phyloP scores from a whole-genome alignment of 2,113 vertebrate species.

The Etia nguti region DNA sequence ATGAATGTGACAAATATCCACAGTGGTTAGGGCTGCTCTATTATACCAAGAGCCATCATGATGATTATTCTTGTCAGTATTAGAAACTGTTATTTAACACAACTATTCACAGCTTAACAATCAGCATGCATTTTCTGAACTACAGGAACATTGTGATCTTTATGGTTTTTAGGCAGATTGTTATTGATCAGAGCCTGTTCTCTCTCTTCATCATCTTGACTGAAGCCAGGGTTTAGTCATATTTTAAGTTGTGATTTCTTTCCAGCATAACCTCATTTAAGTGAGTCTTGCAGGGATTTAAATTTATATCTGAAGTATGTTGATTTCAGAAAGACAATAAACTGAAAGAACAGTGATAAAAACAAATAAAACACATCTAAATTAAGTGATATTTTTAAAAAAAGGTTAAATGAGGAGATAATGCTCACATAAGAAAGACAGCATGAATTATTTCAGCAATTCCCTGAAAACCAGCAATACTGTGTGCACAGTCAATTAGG shows the following conservation, averaged over 20 bases:
- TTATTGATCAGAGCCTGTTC: background rate
- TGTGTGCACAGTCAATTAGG: background rate
- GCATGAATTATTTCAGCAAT: background rate
- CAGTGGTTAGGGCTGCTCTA: background rate
- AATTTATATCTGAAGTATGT: background rate
- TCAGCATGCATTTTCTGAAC: background rate
- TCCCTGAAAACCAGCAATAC: background rate
- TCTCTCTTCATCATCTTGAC: background rate
- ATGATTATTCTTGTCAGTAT: background rate
- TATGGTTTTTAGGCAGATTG: background rate
- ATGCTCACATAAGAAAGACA: background rate
- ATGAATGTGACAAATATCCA: background rate
- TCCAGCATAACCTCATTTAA: fast-evolving
- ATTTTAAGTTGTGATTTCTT: background rate
- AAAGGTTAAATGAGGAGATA: background rate
- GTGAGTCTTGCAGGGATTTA: background rate
- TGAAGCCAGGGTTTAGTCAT: background rate
- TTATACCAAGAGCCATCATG: background rate
- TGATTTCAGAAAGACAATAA: background rate
- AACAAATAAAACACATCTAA: background rate
- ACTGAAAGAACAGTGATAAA: background rate
- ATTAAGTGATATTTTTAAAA: background rate
- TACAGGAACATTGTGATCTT: background rate
- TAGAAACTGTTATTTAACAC: background rate
- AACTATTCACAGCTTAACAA: background rate